Evolutionary conservation across 2,888 invertebrate species (phyloP), one percentile per base, ranked within the genome.

Genomic region (Nemurella pictetii): DNA sequence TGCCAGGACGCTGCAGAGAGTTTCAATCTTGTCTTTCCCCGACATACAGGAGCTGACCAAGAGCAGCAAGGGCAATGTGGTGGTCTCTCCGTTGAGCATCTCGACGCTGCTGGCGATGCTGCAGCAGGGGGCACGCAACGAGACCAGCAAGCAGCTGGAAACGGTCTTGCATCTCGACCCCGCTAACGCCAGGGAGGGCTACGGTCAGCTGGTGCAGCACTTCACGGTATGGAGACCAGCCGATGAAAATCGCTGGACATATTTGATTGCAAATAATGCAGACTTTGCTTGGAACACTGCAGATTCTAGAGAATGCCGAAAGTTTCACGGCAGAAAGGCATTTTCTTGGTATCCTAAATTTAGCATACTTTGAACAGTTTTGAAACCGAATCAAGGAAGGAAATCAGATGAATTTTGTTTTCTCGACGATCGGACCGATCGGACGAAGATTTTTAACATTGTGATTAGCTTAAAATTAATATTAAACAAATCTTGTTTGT

Each of bases 31-130:
- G n/a, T n/a, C n/a, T n/a, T n/a, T n/a, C n/a, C n/a, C n/a, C n/a
- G n/a, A n/a, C n/a, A n/a, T 36, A 15, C 36, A 86, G 86, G 32
- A 32, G n/a, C 36, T 84, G 72, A 26, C 86, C 25, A 7, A 55
- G 12, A 78, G 82, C 26, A 27, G 35, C n/a, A 15, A 32, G 29
- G 86, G 86, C 28, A 92, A 92, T 86, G 85, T 90, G 5, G 91
- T 92, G 27, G 85, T 91, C 28, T 92, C 92, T 0, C 92, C 92
- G 0, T 89, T 90, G 84, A 92, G 92, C 0, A 89, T 92, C 0
- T 90, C 91, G 0, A 90, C 90, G 0, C 87, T 91, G 1, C 87
- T 92, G 55, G 90, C 91, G 0, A 88, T 92, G 26, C 88, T 93
- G 28, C 91, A 92, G 87, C 92, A 92, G 86, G 93, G 92, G 0